Base-by-base conservation (phyloP, 2,113 vertebrate genomes). In the Chaetops frenatus region DNA sequence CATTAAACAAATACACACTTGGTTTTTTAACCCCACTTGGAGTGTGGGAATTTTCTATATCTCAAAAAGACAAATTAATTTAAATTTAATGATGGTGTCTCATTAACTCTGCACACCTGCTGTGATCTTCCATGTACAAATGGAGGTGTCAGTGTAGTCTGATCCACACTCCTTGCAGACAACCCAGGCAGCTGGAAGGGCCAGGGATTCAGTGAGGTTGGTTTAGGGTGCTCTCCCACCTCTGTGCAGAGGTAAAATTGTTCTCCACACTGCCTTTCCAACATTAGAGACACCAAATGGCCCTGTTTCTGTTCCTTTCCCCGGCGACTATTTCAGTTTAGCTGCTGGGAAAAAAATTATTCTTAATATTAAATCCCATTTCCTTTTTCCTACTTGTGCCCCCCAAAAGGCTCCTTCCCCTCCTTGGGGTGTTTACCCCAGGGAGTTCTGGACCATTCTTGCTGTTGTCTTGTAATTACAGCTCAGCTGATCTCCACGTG, bases 61-160 rank as follows among this genome's bases (percentile, higher is more conserved):
- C 35, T 60, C 16, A 9, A 40, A 38, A 70, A 50, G 15, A 57
- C 29, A 50, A 42, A 71, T 21, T 33, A 15, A 50, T 12, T 79
- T 70, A 24, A 45, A 62, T 90, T 31, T 62, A 71, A 40, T 61
- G 48, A 11, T 20, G 27, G 16, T 31, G 5, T 65, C 83, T 79
- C 16, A 23, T 51, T 62, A 40, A 67, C n/a, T 42, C 69, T 86
- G 21, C 8, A 2, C 38, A 22, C 27, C 19, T 38, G 31, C 60
- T 31, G 67, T 54, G 42, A n/a, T 58, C 27, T 38, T 1, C 29
- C 1, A 0, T 3, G 33, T 6, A 12, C 29, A 9, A 6, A 2
- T 2, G 18, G 40, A 44, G 56, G 28, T n/a, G 16, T 2, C 0
- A 40, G 47, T 2, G 58, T 0, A 38, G 51, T 7, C 8, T 71